A percentile compares a stretch with the other conserved stretches of the same genome.
Conservation (phyloP, 2,888 invertebrate genomes). For the Drosophila longiperda region DNA sequence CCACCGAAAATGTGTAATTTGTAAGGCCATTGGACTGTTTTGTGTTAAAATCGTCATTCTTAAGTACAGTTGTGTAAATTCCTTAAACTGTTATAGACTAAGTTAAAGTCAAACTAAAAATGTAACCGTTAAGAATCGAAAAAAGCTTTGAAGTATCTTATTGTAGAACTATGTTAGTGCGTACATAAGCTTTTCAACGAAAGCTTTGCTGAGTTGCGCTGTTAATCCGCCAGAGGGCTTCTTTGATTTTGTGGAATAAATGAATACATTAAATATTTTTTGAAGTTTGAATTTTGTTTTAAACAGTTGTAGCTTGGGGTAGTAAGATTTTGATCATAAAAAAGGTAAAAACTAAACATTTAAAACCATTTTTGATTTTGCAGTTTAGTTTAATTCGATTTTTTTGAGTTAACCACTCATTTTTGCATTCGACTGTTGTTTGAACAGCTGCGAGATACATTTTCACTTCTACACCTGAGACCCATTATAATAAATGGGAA, state of each 20-base stretch:
- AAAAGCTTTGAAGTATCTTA: slow-evolving; percentile 40
- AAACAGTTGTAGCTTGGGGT: background rate
- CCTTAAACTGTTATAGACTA: slow-evolving; percentile 35
- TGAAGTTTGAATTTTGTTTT: background rate
- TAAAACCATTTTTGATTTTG: background rate
- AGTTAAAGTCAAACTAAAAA: slow-evolving; percentile 44
- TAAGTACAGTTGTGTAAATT: slow-evolving; percentile 35
- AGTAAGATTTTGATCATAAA: background rate
- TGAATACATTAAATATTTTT: slow-evolving; percentile 1
- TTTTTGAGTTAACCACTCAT: background rate
- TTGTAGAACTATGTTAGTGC: slow-evolving; percentile 1
- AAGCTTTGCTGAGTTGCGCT: slow-evolving; percentile 32
- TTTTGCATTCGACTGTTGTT: background rate
- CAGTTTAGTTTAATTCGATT: background rate
- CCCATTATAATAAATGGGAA: background rate
- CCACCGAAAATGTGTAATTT: slow-evolving; percentile 37
- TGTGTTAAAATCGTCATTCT: slow-evolving; percentile 11
- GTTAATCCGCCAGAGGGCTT: slow-evolving; percentile 38
- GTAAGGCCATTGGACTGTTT: slow-evolving; percentile 2
- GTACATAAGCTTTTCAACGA: slow-evolving; percentile 22
- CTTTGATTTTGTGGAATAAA: slow-evolving; percentile 39
- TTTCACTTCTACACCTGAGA: background rate
- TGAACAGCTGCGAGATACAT: background rate
- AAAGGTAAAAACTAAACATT: background rate
- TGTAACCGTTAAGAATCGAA: slow-evolving; percentile 44